These are phyloP conservation scores for Chamaetylas fuelleborni DNA, from an alignment of 2,113 vertebrate species.

Conservation along the genomic window DNA sequence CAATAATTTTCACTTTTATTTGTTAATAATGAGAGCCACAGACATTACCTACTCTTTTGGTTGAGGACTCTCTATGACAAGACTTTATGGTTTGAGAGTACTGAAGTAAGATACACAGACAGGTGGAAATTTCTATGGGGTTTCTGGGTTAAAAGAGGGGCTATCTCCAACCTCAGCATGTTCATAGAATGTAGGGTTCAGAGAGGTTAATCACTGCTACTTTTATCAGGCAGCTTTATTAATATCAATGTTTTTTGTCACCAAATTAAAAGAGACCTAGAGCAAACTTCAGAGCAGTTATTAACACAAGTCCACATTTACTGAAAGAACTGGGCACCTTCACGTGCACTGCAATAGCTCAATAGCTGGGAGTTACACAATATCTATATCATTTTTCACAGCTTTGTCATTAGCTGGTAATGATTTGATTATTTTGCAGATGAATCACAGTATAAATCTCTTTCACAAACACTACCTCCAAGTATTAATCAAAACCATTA, in stretches of 20 bases:
- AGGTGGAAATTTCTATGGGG: conserved; percentile 29
- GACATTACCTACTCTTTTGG: background rate
- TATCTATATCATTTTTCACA: conserved; percentile 94
- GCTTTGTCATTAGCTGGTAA: conserved; percentile 98
- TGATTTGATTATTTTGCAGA: conserved; percentile 99
- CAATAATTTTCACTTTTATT: background rate
- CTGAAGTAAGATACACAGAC: conserved; percentile 30
- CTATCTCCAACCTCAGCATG: background rate
- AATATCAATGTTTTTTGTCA: conserved; percentile 82
- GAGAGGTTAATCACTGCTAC: conserved; percentile 78
- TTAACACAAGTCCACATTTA: conserved; percentile 75
- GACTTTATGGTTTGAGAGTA: background rate
- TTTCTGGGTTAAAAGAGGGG: conserved; percentile 10
- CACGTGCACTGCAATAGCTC: conserved; percentile 79
- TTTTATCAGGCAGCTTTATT: conserved; percentile 88
- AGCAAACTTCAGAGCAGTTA: conserved; percentile 85
- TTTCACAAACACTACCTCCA: conserved; percentile 96
- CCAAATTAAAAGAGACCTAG: conserved; percentile 80
- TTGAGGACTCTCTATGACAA: background rate
- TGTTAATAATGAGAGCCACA: background rate
- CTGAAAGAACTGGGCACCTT: conserved; percentile 81
- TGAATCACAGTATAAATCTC: conserved; percentile 98
- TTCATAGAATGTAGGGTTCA: conserved; percentile 41
- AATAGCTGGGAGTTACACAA: conserved; percentile 82
- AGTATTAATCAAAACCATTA: conserved; percentile 99